Evolutionary conservation across 2,797 vertebrate genomes (phyloP).

Genomic region (Lacerta viridis): DNA sequence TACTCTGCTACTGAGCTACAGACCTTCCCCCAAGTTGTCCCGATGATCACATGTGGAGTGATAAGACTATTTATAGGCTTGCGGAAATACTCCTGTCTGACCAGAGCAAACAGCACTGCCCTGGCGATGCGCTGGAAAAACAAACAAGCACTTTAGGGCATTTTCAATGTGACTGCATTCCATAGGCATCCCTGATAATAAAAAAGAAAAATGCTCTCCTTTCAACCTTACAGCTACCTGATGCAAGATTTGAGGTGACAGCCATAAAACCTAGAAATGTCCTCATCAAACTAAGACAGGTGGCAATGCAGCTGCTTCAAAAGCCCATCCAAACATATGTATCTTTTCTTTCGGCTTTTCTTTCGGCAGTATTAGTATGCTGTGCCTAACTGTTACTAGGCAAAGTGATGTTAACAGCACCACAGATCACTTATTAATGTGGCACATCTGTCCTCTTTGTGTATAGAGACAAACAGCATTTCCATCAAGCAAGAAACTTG

Average conservation of each 20-base stretch:
- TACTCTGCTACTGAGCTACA: not conserved
- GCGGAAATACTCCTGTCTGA: not conserved
- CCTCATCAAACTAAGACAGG: slow-evolving; percentile 26
- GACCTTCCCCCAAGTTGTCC: not conserved
- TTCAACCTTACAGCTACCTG: slow-evolving; percentile 33
- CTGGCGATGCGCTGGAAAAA: not conserved
- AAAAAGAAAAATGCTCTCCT: slow-evolving; percentile 14
- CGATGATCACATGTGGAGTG: not conserved
- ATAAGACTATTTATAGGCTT: not conserved
- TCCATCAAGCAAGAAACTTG: slow-evolving; percentile 29
- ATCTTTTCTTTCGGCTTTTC: slow-evolving; percentile 31
- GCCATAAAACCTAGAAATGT: slow-evolving; percentile 30
- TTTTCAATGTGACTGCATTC: slow-evolving; percentile 28
- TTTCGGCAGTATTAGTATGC: slow-evolving; percentile 41
- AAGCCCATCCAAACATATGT: slow-evolving; percentile 34
- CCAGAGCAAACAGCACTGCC: not conserved
- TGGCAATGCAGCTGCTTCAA: slow-evolving; percentile 35
- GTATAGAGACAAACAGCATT: slow-evolving; percentile 33
- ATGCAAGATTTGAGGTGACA: slow-evolving; percentile 40
- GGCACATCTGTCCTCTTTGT: slow-evolving; percentile 39
- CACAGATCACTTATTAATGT: slow-evolving; percentile 51
- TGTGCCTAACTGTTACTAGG: slow-evolving; percentile 43
- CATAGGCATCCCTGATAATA: not conserved
- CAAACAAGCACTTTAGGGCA: not conserved
- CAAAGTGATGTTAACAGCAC: slow-evolving; percentile 43